Conservation (phyloP, 2,888 invertebrate genomes). For the Antheraea yamamai region DNA sequence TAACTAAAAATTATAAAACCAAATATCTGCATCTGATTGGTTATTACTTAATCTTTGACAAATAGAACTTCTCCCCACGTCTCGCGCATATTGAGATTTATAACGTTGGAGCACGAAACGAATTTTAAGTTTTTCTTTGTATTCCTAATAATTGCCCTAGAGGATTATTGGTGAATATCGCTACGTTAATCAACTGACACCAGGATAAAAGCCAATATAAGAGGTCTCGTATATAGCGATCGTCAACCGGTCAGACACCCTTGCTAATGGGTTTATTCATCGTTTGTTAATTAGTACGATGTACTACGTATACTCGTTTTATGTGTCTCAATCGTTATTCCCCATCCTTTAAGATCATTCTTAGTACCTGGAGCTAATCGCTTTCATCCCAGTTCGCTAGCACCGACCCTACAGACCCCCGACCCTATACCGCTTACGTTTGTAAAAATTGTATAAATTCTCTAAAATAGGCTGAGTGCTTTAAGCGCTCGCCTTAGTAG, state of each 20-base stretch:
- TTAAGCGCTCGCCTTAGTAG: too few species aligned
- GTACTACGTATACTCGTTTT: background rate
- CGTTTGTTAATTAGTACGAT: background rate
- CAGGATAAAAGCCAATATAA: background rate
- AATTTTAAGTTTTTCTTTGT: background rate
- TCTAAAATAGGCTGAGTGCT: too few species aligned
- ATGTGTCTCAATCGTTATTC: background rate
- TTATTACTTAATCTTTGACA: background rate
- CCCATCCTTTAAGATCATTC: background rate
- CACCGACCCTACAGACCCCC: background rate
- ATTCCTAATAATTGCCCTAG: too few species aligned
- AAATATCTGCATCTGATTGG: background rate
- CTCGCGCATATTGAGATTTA: background rate
- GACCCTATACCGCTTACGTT: background rate
- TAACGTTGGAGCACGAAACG: background rate
- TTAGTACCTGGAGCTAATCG: background rate
- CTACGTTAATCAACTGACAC: background rate
- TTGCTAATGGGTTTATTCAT: too few species aligned
- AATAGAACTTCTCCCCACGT: background rate
- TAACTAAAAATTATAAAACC: background rate
- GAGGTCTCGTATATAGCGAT: background rate
- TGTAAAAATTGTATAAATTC: background rate
- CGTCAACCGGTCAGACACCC: background rate
- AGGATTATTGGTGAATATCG: background rate
- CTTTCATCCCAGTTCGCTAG: background rate